phyloP scores from a whole-genome alignment of 2,113 vertebrate species.

The Prinia subflava region DNA sequence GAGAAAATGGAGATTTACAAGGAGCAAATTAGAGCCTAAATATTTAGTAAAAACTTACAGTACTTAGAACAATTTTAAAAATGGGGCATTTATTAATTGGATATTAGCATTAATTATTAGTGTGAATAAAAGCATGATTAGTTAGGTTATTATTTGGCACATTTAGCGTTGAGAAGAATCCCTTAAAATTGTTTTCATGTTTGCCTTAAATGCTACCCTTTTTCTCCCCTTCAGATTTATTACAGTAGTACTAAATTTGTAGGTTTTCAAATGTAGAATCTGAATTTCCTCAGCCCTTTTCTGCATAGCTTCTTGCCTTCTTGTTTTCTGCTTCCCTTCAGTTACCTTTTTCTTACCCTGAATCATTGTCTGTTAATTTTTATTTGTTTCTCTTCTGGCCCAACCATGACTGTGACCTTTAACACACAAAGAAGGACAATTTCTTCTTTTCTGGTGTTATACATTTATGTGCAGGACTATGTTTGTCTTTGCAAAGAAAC shows the following conservation, averaged over 20 bases:
- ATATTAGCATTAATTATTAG: not conserved
- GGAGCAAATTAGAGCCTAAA: not conserved
- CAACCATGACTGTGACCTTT: not conserved
- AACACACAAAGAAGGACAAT: not conserved
- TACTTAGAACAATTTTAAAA: not conserved
- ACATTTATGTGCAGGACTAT: not conserved
- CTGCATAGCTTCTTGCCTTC: not conserved
- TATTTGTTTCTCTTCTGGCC: not conserved
- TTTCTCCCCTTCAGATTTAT: not conserved
- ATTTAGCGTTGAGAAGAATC: not conserved
- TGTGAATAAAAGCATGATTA: not conserved
- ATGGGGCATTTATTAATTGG: not conserved
- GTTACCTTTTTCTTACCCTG: not conserved
- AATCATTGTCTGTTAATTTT: not conserved
- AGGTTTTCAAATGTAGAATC: not conserved
- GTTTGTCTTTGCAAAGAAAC: not conserved
- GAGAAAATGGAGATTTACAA: not conserved
- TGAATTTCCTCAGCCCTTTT: not conserved
- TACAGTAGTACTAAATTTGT: not conserved
- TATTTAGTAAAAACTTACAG: not conserved
- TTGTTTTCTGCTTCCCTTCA: not conserved
- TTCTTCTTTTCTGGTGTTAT: not conserved
- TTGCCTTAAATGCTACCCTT: not conserved
- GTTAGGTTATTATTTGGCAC: not conserved
- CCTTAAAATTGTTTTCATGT: not conserved